Evolutionary conservation across 2,888 invertebrate species (phyloP), one percentile per base, ranked within the genome.

Genomic region (Tenthredo mesomela): DNA sequence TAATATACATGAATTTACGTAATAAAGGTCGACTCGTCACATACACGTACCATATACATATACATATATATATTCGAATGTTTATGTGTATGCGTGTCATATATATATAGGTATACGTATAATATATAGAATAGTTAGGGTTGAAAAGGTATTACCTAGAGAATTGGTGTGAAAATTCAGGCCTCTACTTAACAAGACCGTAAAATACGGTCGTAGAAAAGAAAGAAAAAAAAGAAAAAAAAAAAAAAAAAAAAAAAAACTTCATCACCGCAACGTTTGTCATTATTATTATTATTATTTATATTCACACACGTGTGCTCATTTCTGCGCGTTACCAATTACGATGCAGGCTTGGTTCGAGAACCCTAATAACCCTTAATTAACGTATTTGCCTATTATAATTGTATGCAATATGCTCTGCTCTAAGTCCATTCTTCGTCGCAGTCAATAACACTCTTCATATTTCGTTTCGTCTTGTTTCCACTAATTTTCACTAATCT

Each of bases 251-350:
- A 47, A 15, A 12, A 47, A 47, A 47, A 47, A 47, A 25, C 21
- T 9, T 65, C 21, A 21, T 65, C 21, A 65, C 21, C 29, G 29
- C 21, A 29, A 65, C 29, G 25, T 29, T 29, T 21, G 29, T 65
- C n/a, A 77, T 77, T 77, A 29, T 54, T 54, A 54, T 50, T 77
- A 54, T 77, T 77, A 77, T 21, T 77, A 77, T 77, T 77, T 12
- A 77, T 77, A 77, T 77, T 77, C n/a, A 54, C 50, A 43, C 77
- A 77, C 50, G 54, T 54, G 54, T 43, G 73, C 21, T 77, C 7
- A 54, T 54, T 50, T 77, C 29, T 77, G 50, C 77, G 77, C 29
- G 54, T 54, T 67, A 67, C 33, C 67, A 67, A 67, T 67, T 25
- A 67, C 67, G 67, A 67, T 67, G 33, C 15, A 3, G 73, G 43